Conservation (phyloP, 2,113 vertebrate genomes). For the Odocoileus virginianus region DNA sequence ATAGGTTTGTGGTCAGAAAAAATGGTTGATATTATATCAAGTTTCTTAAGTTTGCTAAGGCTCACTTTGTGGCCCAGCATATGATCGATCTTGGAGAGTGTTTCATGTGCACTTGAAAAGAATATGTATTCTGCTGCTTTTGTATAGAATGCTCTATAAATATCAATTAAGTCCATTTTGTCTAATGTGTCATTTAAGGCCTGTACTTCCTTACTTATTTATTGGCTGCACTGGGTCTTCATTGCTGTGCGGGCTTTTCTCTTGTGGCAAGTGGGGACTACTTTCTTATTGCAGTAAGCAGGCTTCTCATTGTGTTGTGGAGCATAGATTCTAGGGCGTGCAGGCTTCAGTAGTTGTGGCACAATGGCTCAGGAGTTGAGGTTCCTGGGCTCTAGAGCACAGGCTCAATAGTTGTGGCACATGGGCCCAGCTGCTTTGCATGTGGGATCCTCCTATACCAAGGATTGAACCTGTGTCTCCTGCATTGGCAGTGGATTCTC, state of each 20-base stretch:
- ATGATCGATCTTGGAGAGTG: not conserved
- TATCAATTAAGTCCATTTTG: not conserved
- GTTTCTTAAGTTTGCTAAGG: not conserved
- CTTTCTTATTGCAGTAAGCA: not conserved
- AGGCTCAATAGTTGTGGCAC: not conserved
- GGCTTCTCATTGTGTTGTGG: not conserved
- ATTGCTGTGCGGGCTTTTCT: not conserved
- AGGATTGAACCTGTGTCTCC: not conserved
- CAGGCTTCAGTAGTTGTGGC: not conserved
- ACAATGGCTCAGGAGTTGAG: not conserved
- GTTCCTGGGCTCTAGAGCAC: not conserved
- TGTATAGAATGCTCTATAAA: not conserved
- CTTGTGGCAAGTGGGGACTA: not conserved
- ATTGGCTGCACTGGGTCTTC: not conserved
- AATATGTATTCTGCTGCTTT: not conserved
- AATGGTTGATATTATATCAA: not conserved
- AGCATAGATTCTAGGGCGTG: not conserved
- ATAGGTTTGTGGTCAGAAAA: not conserved
- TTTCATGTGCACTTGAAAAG: not conserved
- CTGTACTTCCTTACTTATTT: not conserved
- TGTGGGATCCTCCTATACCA: not conserved
- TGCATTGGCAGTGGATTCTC: not conserved
- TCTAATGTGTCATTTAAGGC: not conserved
- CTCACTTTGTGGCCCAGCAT: not conserved
- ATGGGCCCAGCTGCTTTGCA: not conserved